Percentiles rank a stretch among this genome's conserved stretches.
Conservation (phyloP, 2,113 vertebrate species). For the Aldabrachelys gigantea region DNA sequence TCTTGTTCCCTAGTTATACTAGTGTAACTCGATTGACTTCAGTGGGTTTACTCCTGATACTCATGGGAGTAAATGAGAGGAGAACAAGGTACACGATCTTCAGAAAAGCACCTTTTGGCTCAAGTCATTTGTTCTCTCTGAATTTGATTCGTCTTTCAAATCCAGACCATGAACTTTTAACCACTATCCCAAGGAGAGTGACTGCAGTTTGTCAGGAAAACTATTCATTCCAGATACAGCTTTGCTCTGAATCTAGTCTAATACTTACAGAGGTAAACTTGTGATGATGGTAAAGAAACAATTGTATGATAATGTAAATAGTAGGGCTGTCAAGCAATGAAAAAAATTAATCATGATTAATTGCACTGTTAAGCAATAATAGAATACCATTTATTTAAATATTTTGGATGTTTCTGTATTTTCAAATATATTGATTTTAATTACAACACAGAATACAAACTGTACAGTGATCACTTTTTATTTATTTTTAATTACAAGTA, state of each 20-base stretch:
- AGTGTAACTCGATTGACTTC: background rate
- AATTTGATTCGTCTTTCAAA: too few relatives aligned
- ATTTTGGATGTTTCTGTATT: too few relatives aligned
- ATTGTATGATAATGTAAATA: background rate
- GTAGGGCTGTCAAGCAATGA: too few relatives aligned
- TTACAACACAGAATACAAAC: too few relatives aligned
- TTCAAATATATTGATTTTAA: too few relatives aligned
- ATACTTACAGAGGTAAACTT: background rate
- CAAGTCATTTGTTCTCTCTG: background rate
- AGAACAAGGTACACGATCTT: background rate
- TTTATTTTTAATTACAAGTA: too few relatives aligned
- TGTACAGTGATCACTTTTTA: too few relatives aligned
- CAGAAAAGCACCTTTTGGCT: background rate
- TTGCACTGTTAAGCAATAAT: too few relatives aligned
- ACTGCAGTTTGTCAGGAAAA: background rate
- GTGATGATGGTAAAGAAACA: background rate
- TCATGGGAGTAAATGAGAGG: background rate
- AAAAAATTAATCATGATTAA: too few relatives aligned
- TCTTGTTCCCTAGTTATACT: background rate
- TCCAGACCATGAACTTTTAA: background rate
- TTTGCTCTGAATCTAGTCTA: background rate
- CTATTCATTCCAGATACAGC: background rate
- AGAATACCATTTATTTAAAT: too few relatives aligned
- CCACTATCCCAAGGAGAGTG: background rate
- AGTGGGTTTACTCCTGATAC: background rate